phyloP scores from a whole-genome alignment of 2,113 vertebrate genomes.

The Lampris incognitus region DNA sequence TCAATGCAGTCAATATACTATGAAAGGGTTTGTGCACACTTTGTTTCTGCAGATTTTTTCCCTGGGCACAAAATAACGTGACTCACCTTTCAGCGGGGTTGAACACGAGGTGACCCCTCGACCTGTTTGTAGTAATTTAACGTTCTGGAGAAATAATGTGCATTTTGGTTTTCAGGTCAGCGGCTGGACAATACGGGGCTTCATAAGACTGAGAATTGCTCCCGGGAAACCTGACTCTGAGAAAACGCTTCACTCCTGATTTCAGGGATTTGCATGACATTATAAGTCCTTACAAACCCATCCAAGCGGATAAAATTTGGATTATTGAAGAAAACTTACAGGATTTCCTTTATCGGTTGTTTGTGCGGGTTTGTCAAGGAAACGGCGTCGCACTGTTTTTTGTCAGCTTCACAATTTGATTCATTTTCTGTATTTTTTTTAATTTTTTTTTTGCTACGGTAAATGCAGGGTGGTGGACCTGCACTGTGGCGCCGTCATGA shows the following conservation, averaged over 20 bases:
- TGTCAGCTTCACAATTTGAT: too few species aligned
- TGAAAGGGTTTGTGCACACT: too few species aligned
- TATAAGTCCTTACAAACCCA: not conserved
- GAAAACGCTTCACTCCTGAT: too few species aligned
- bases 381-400: not conserved
- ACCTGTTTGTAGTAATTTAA: too few species aligned
- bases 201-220: too few species aligned
- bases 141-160: too few species aligned
- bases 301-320: not conserved
- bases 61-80: too few species aligned
- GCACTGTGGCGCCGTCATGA: not conserved
- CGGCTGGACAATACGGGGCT: too few species aligned
- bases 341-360: not conserved
- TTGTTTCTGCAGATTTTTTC: too few species aligned
- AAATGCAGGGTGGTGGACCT: not conserved
- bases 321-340: not conserved
- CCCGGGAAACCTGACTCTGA: too few species aligned
- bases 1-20: not conserved
- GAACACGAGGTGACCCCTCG: not conserved
- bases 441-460: not conserved
- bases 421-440: not conserved
- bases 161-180: not conserved
- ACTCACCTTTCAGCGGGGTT: not conserved
- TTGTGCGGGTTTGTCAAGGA: not conserved
- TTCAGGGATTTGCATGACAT: too few species aligned